Conservation (phyloP, 2,797 vertebrate species). For the Australoheros facetus region DNA sequence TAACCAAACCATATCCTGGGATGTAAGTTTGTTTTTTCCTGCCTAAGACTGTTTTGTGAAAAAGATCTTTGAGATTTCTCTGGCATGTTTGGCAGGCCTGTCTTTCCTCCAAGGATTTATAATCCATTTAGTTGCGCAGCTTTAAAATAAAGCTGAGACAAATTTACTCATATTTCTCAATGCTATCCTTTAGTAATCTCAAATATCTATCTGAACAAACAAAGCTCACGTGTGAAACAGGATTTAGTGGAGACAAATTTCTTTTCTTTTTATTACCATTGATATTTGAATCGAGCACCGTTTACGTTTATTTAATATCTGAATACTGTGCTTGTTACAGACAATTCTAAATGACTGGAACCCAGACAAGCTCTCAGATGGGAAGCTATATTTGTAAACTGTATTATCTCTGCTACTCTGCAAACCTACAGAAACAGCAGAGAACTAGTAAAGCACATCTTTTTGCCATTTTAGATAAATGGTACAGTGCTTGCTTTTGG, state of each 20-base stretch:
- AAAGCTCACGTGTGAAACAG: background rate
- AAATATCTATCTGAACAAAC: background rate
- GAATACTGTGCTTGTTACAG: background rate
- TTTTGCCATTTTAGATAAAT: background rate
- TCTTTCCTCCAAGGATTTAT: background rate
- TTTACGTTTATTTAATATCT: slow-evolving; percentile 1
- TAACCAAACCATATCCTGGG: slow-evolving; percentile 45
- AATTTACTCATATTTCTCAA: background rate
- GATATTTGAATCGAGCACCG: background rate
- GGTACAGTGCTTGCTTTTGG: background rate
- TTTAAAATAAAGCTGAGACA: slow-evolving; percentile 3
- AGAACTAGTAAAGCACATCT: background rate
- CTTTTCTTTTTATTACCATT: slow-evolving; percentile 4
- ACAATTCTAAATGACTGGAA: background rate
- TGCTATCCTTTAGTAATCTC: background rate
- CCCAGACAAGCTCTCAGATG: background rate
- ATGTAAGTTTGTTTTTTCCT: slow-evolving; percentile 39
- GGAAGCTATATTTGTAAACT: background rate
- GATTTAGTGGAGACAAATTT: slow-evolving; percentile 6
- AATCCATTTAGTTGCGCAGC: background rate
- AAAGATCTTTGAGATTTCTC: background rate
- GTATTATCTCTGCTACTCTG: background rate
- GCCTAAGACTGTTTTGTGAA: background rate
- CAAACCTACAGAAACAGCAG: background rate
- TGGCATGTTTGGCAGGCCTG: background rate